Base-by-base conservation (phyloP, 2,113 vertebrate genomes). In the Hippocampus comes region DNA sequence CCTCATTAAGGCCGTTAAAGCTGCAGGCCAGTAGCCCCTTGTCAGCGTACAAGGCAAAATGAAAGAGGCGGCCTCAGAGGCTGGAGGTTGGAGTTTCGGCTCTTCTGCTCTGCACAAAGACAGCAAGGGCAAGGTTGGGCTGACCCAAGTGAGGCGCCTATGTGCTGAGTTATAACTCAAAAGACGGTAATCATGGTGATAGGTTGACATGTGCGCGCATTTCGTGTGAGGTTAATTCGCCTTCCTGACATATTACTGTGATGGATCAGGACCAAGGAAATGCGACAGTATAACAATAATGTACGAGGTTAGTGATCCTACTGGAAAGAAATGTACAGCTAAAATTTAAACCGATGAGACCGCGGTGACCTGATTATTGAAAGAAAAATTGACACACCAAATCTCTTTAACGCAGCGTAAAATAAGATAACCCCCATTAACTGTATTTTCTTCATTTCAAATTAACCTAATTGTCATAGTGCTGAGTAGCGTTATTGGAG, bases 31-130 rank as follows among this genome's bases (percentile, higher is more conserved):
- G 79, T 80, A 82, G 72, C 76, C 76, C 60, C 27, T 82, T 83
- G 88, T 79, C 82, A 80, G 77, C 79, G 86, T 87, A 90, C 81
- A 75, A 80, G 78, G 67, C 78, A 80, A 84, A 38, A 88, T 85
- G 82, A 86, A 84, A 79, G 74, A 88, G 82, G 85, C 73, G 81
- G 71, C 68, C 77, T 65, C 61, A 77, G 51, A 81, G 68, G 73
- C 76, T 76, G 80, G 80, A 81, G 81, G 74, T 76, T 69, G 71
- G 68, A 81, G 81, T 86, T 89, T 88, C 78, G 76, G 49, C 71
- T 66, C 63, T 73, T 80, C 82, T 78, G 86, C 70, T 85, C 66
- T 23, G 71, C 57, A 76, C 79, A 78, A 73, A 83, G 86, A 84
- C 75, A 65, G 72, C 65, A 60, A 38, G 76, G 80, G 72, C 77